Percentiles rank a stretch among this genome's conserved stretches.
Conservation (phyloP, 2,888 invertebrate species). For the Cybosia mesomella region DNA sequence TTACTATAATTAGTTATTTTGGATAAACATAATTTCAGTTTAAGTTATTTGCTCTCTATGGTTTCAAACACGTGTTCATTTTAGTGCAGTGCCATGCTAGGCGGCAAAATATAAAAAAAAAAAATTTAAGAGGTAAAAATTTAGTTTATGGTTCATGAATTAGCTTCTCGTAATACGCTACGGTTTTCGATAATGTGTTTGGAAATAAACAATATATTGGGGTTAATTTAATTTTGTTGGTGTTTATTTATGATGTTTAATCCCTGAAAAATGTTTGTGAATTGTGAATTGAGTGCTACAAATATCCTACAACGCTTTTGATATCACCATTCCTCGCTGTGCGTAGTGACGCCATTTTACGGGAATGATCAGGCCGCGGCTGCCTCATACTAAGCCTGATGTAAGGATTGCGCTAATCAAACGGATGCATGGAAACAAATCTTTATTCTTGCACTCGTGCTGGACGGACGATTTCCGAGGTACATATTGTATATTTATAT, state of each 20-base stretch:
- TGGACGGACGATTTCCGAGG: constrained; percentile 86
- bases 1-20: not conserved
- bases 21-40: not conserved
- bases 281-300: constrained; percentile 66
- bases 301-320: constrained; percentile 72
- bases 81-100: constrained; percentile 38
- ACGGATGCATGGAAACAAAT: constrained; percentile 85
- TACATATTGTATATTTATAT: constrained; percentile 62
- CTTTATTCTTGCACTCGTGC: constrained; percentile 83
- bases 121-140: constrained; percentile 64
- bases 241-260: constrained; percentile 61
- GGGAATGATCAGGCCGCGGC: constrained; percentile 87
- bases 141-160: constrained; percentile 80
- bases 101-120: constrained; percentile 55
- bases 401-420: constrained; percentile 80
- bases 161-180: constrained; percentile 83
- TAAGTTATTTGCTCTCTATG: constrained; percentile 58
- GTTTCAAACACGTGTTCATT: constrained; percentile 68
- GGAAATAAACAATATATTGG: constrained; percentile 80
- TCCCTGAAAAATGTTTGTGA: constrained; percentile 71
- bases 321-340: constrained; percentile 83
- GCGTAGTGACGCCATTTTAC: constrained; percentile 87
- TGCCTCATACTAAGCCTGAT: constrained; percentile 84
- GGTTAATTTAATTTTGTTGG: constrained; percentile 66
- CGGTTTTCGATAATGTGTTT: constrained; percentile 81